Base-by-base conservation (phyloP, 2,888 invertebrate species). In the Dryocosmus kuriphilus region DNA sequence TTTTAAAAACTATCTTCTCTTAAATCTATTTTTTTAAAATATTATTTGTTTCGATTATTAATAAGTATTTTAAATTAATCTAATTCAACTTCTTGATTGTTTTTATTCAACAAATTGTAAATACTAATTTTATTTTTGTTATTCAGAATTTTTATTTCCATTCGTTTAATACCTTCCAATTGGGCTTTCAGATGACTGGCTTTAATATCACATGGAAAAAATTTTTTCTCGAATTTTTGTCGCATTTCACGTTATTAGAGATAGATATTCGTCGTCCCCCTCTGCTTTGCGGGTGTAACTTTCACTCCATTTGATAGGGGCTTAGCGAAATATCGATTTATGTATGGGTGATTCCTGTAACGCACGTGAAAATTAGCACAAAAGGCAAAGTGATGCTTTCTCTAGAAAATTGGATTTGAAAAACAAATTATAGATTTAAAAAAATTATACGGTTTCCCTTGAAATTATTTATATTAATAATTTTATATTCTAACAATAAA, bases 281-380 rank as follows among this genome's bases (percentile, higher is more conserved):
- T 24, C 24, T 14, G 14, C 14, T 60, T 60, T 60, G 24, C 27
- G 1, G 27, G 60, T 60, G 60, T 60, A 60, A 60, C 24, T 60
- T 60, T 41, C 41, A 41, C 41, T 41, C 41, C 16, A 41, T 41
- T 41, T 41, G 41, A 41, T 41, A 16, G 41, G 41, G 41, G 41
- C 41, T 41, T 16, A 41, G 41, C 41, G 41, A 41, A 41, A 41
- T 41, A 41, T 41, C 41, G 41, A 41, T 41, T 41, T 16, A 41
- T 41, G 41, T 4, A 14, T 41, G 41, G 6, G 16, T 6, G 16
- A 16, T 16, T 41, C 41, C 41, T 6, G 5, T 41, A 41, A 60
- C 60, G 60, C 60, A 27, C 60, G 11, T 19, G 60, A 16, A 60
- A 60, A 60, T 60, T 60, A 60, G 27, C 60, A 60, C 60, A 60